phyloP scores from a whole-genome alignment of 2,888 invertebrate species.

The Schizotus pectinicornis region DNA sequence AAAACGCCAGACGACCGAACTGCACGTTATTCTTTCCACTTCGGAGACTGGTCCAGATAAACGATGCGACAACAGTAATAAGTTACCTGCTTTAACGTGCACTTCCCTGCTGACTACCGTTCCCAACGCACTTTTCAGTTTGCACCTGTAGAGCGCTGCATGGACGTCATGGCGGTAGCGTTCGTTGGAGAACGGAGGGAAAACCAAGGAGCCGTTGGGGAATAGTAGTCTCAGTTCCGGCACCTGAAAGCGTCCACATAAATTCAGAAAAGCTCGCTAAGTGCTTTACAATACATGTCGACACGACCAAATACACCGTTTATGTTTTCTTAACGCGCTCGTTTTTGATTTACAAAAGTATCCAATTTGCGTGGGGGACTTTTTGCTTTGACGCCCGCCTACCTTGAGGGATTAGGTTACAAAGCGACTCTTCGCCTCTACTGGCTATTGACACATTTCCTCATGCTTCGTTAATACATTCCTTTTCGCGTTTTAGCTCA shows the following conservation, averaged over 20 bases:
- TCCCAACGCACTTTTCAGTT: conserved; percentile 74
- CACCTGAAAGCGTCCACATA: conserved; percentile 56
- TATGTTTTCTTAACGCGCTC: not conserved
- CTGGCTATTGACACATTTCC: no score
- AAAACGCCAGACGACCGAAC: no score
- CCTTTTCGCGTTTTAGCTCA: no score
- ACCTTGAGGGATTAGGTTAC: no score
- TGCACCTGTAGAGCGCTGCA: conserved; percentile 79
- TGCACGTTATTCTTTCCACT: no score
- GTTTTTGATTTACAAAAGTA: no score
- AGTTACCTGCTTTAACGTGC: conserved; percentile 86
- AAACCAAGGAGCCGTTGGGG: conserved; percentile 84
- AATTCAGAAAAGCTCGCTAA: not conserved
- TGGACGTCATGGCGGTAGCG: conserved; percentile 85
- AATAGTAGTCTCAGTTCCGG: conserved; percentile 77
- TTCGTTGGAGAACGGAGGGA: conserved; percentile 83
- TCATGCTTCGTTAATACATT: no score
- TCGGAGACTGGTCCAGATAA: not conserved
- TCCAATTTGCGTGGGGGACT: no score
- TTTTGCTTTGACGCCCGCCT: no score
- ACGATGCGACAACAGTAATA: not conserved
- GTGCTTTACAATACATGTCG: no score
- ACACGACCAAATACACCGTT: not conserved
- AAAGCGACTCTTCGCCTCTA: no score
- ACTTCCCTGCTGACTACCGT: conserved; percentile 84